Evolutionary conservation across 92 coral and sea anemone species (phyloP).

Genomic region (Palythoa heliodiscus): DNA sequence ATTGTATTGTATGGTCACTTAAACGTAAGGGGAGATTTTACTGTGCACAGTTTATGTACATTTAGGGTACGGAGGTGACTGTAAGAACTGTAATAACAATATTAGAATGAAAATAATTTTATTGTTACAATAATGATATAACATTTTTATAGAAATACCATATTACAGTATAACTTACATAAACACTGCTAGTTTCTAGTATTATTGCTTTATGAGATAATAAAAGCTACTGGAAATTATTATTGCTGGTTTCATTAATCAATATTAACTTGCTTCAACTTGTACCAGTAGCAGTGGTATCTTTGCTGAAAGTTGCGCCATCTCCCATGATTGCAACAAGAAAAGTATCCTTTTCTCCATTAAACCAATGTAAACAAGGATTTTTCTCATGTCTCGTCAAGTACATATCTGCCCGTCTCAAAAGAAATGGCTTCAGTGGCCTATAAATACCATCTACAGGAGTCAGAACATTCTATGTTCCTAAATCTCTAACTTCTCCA

Average conservation of each 20-base stretch:
- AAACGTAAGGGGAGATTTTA: no score
- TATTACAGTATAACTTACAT: no score
- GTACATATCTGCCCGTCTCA: constrained; percentile 56
- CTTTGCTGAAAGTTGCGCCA: constrained; percentile 28
- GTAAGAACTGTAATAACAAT: no score
- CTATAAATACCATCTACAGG: constrained; percentile 47
- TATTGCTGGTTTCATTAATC: not conserved
- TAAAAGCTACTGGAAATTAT: not conserved
- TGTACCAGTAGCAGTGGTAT: constrained; percentile 46
- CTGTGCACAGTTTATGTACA: no score
- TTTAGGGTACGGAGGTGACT: no score
- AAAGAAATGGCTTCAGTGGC: constrained; percentile 57
- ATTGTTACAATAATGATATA: no score
- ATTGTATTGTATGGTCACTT: no score
- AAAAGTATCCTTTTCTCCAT: constrained; percentile 43
- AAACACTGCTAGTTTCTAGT: no score
- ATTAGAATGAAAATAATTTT: no score
- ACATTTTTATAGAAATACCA: no score
- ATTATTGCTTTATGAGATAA: no score
- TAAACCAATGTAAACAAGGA: constrained; percentile 72
- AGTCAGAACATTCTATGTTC: constrained; percentile 33
- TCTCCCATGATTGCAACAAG: constrained; percentile 44
- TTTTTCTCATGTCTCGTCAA: constrained; percentile 38
- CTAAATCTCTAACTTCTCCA: constrained; percentile 47
- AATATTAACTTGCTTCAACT: constrained; percentile 9